A percentile compares a stretch with the other conserved stretches of the same genome.
Conservation (phyloP, 35 echinoderm and acorn worm genomes). For the Amphiura filiformis region DNA sequence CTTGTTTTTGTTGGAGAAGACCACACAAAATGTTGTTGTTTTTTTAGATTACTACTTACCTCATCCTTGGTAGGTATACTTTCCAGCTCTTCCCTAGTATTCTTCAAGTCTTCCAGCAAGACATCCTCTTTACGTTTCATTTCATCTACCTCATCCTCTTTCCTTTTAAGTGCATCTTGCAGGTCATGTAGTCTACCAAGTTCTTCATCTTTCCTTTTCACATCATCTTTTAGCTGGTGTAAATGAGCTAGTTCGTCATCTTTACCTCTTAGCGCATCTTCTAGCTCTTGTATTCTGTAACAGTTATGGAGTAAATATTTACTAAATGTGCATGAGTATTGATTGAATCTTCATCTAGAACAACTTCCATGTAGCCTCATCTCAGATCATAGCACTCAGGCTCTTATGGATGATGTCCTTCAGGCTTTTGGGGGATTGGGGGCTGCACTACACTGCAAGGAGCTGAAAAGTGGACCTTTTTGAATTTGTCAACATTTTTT, state of each 20-base stretch:
- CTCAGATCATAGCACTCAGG: background rate
- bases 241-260: background rate
- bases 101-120: background rate
- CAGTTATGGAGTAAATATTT: no score
- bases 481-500: no score
- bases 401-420: background rate
- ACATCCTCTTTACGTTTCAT: background rate
- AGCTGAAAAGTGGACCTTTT: no score
- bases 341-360: background rate
- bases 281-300: background rate
- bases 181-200: background rate
- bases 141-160: background rate
- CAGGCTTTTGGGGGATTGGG: no score
- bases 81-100: slow-evolving; percentile 1
- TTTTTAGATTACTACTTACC: no score
- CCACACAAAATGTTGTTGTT: no score
- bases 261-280: background rate
- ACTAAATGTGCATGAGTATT: background rate
- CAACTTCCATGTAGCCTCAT: background rate
- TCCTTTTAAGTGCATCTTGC: background rate
- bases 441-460: no score
- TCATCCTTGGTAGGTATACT: background rate
- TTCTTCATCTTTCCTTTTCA: background rate
- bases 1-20: background rate
- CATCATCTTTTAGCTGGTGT: background rate